Conservation (phyloP, 1,140 invertebrate species). For the Hylaeus volcanicus region DNA sequence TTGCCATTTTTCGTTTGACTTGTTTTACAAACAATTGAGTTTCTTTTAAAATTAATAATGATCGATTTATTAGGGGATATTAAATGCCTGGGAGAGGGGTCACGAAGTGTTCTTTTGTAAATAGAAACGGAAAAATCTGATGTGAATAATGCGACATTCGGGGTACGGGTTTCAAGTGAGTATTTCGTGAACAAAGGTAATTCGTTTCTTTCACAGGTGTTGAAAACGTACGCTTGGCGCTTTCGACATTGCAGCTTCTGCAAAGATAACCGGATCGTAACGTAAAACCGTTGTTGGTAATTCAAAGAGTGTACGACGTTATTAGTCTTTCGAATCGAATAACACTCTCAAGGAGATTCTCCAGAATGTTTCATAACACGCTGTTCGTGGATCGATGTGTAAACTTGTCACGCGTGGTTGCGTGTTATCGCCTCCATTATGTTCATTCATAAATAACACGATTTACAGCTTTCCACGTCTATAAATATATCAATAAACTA, state of each 20-base stretch:
- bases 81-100: no score
- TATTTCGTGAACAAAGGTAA: no score
- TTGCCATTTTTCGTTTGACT: no score
- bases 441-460: background rate
- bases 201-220: background rate
- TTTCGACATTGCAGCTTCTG: background rate
- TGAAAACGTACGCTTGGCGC: background rate
- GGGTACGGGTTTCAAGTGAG: no score
- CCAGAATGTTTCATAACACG: conserved; percentile 38
- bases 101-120: no score
- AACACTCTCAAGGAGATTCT: conserved; percentile 38
- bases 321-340: conserved; percentile 49
- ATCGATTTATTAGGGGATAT: no score
- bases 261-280: background rate
- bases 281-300: conserved; percentile 12
- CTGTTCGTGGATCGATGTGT: background rate
- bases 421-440: background rate
- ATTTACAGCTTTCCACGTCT: no score
- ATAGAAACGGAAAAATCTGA: no score
- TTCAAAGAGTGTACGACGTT: conserved; percentile 13
- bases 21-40: no score
- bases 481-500: no score
- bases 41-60: no score
- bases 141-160: no score
- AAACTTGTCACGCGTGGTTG: conserved; percentile 1